A percentile compares a stretch with the other conserved stretches of the same genome.
phyloP scores from a whole-genome alignment of 2,797 vertebrate species.

The Chromis chromis region DNA sequence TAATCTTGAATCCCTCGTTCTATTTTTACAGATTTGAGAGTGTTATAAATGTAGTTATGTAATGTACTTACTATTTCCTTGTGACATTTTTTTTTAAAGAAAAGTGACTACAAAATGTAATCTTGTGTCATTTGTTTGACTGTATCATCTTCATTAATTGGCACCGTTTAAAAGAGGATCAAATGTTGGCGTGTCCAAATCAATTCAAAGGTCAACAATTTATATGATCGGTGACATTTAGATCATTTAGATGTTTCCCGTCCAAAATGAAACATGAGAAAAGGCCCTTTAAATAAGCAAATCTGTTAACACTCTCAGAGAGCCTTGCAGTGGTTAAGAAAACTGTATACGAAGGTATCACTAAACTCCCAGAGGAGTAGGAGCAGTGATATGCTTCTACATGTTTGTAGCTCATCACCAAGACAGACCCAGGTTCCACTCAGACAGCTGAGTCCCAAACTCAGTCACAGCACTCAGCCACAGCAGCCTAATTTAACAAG shows the following conservation, averaged over 20 bases:
- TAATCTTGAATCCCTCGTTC: not conserved
- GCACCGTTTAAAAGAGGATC: not conserved
- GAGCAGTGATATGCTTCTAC: slow-evolving; percentile 58
- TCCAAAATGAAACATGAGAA: slow-evolving; percentile 13
- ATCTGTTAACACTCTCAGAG: not conserved
- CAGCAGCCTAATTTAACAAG: slow-evolving; percentile 80
- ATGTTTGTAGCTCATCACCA: slow-evolving; percentile 72
- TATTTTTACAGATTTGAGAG: not conserved
- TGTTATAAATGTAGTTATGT: not conserved
- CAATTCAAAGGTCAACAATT: not conserved
- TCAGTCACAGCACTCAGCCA: slow-evolving; percentile 76
- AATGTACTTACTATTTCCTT: not conserved
- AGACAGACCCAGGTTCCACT: slow-evolving; percentile 64
- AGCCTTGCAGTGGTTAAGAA: slow-evolving; percentile 18
- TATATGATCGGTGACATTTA: not conserved
- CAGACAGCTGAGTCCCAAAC: slow-evolving; percentile 80
- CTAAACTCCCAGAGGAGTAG: slow-evolving; percentile 59
- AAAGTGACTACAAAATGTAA: not conserved
- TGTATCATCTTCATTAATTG: too few species aligned
- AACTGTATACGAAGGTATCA: slow-evolving; percentile 42
- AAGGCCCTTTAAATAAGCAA: slow-evolving; percentile 8
- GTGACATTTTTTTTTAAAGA: not conserved
- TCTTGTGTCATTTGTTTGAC: too few species aligned
- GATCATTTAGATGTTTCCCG: slow-evolving; percentile 2
- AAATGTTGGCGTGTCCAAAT: not conserved